Evolutionary conservation across 1,140 invertebrate genomes (phyloP).

Genomic region (Macrocentrus cingulum): DNA sequence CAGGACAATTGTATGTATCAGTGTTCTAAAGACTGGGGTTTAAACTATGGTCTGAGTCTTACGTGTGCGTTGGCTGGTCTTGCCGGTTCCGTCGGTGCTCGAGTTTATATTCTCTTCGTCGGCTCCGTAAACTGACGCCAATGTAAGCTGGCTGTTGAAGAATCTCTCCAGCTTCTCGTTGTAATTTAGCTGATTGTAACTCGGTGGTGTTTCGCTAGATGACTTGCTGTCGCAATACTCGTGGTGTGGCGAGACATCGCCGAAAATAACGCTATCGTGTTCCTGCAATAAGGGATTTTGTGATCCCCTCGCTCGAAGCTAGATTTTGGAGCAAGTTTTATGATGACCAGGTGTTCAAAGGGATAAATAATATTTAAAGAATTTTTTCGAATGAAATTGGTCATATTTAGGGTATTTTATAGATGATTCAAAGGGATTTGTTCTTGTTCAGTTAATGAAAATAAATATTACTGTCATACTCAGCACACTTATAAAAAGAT

Average conservation of each 20-base stretch:
- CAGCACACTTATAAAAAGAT: too few species aligned
- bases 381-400: too few species aligned
- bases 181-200: conserved; percentile 85
- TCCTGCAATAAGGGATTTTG: conserved; percentile 66
- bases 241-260: conserved; percentile 83
- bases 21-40: background rate
- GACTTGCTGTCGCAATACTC: conserved; percentile 80
- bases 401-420: too few species aligned
- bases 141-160: conserved; percentile 78
- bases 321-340: conserved; percentile 48
- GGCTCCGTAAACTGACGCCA: conserved; percentile 54
- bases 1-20: background rate
- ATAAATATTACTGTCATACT: too few species aligned
- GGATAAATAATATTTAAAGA: too few species aligned
- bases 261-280: conserved; percentile 78
- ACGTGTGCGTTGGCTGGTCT: conserved; percentile 34
- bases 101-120: conserved; percentile 48
- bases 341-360: conserved; percentile 24
- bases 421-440: too few species aligned
- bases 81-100: conserved; percentile 36
- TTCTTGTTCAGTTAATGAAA: too few species aligned
- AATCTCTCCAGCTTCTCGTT: conserved; percentile 84
- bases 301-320: conserved; percentile 54
- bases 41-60: conserved; percentile 2
- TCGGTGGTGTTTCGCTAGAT: conserved; percentile 78